These are phyloP conservation scores for Willisornis vidua DNA, from an alignment of 2,113 vertebrate species.

Conservation along the genomic window DNA sequence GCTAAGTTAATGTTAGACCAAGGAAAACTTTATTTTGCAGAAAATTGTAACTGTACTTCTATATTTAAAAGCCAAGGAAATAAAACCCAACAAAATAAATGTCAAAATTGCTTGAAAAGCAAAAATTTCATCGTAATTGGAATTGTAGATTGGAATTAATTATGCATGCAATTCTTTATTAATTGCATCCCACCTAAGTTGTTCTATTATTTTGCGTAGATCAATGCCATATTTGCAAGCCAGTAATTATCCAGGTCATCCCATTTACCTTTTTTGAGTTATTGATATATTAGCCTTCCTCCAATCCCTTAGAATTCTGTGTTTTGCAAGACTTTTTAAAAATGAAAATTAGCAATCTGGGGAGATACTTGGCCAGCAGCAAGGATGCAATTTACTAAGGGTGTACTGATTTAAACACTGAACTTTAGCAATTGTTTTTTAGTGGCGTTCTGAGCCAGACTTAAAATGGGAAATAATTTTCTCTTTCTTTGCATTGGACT, in stretches of 20 bases:
- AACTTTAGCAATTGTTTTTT: not conserved
- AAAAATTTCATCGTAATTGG: not conserved
- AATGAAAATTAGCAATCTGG: not conserved
- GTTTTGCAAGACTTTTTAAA: not conserved
- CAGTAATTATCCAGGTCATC: not conserved
- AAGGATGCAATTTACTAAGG: not conserved
- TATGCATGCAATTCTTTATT: not conserved
- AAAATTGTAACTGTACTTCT: not conserved
- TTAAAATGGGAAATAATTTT: not conserved
- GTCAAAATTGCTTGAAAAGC: not conserved
- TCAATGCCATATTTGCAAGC: not conserved
- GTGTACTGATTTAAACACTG: not conserved
- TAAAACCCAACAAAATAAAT: not conserved
- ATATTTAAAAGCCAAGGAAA: not conserved
- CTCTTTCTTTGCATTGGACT: not conserved
- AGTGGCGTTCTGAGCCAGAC: not conserved
- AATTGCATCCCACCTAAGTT: not conserved
- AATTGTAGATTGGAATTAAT: not conserved
- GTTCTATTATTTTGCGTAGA: not conserved
- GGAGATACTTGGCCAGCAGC: not conserved
- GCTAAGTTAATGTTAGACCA: not conserved
- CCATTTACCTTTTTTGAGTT: not conserved
- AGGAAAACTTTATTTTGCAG: not conserved
- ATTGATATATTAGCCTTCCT: not conserved
- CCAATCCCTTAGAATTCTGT: not conserved